Evolutionary conservation across 30 jellyfish, hydroid and myxozoan genomes (phyloP).

Genomic region (Aurelia aurita complex sp. Pacific): DNA sequence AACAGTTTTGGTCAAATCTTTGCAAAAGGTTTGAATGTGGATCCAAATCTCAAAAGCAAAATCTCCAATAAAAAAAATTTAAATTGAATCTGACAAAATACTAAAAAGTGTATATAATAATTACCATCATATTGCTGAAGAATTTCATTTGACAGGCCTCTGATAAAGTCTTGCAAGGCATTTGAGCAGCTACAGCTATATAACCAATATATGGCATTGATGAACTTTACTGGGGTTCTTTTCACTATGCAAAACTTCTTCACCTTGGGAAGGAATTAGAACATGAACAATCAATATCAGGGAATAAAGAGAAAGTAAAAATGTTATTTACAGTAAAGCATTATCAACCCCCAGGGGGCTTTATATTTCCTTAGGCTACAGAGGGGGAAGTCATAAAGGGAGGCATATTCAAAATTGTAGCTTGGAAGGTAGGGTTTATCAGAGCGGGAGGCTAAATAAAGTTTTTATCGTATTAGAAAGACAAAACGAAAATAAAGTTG

Average conservation of each 20-base stretch:
- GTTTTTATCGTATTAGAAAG: too few relatives aligned
- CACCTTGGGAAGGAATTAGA: neutral
- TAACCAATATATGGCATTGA: neutral
- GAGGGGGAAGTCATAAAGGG: too few relatives aligned
- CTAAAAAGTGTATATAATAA: too few relatives aligned
- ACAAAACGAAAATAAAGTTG: too few relatives aligned
- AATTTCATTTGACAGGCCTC: neutral
- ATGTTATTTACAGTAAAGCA: neutral
- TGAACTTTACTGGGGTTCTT: conserved; percentile 8
- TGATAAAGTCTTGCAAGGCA: neutral
- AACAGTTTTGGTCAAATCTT: too few relatives aligned
- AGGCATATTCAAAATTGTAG: too few relatives aligned
- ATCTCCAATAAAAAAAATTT: too few relatives aligned
- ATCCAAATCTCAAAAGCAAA: too few relatives aligned
- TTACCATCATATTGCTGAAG: conserved; percentile 4
- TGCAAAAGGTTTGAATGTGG: too few relatives aligned
- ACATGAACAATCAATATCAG: neutral
- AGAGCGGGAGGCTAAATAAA: too few relatives aligned
- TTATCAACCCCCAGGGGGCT: neutral
- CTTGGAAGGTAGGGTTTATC: too few relatives aligned
- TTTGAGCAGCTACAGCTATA: neutral
- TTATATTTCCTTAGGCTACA: neutral
- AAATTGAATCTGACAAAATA: too few relatives aligned
- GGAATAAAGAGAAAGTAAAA: neutral
- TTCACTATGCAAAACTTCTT: neutral